These are phyloP conservation scores for Dermochelys coriacea DNA, from an alignment of 2,797 vertebrate genomes.

Conservation along the genomic window DNA sequence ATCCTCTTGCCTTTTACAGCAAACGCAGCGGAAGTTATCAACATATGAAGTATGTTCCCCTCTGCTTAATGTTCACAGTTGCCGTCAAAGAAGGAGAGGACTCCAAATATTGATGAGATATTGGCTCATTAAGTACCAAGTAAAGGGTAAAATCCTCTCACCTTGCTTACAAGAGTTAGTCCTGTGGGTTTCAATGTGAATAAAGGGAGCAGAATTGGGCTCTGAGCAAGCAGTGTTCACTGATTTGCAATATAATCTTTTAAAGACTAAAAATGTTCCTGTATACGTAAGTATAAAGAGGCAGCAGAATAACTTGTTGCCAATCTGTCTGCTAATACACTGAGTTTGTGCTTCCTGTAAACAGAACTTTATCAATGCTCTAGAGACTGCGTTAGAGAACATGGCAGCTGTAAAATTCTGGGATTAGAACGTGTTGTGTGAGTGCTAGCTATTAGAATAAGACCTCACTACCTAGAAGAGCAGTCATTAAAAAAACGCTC, in stretches of 20 bases:
- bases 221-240: neutral
- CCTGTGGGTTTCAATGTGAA: neutral
- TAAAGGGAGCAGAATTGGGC: neutral
- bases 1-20: neutral
- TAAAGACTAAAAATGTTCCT: slow-evolving; percentile 17
- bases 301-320: fast-evolving
- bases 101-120: neutral
- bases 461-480: neutral
- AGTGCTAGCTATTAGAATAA: neutral
- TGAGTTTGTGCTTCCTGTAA: neutral
- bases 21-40: neutral
- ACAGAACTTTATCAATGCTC: neutral
- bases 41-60: neutral
- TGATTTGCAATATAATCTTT: slow-evolving; percentile 4
- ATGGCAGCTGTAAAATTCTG: neutral
- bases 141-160: neutral
- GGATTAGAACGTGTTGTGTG: neutral
- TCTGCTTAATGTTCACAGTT: neutral
- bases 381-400: neutral
- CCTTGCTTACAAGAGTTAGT: neutral
- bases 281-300: neutral
- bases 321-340: neutral
- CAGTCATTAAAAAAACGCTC: neutral
- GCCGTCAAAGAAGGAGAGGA: neutral
- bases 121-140: fast-evolving